phyloP scores from a whole-genome alignment of 2,797 vertebrate species.

The Fratercula arctica region DNA sequence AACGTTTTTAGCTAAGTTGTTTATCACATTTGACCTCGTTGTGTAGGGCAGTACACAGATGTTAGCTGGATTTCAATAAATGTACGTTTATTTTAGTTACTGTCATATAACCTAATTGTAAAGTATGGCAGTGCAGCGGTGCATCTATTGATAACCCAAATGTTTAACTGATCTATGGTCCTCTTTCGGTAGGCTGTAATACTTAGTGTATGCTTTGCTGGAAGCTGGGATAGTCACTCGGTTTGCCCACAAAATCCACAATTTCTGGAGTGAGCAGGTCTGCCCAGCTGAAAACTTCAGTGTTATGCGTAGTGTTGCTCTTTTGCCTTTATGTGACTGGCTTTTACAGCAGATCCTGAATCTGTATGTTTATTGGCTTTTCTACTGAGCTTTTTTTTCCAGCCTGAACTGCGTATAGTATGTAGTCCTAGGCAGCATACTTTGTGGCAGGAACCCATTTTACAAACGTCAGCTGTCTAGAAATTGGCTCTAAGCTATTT shows the following conservation, averaged over 20 bases:
- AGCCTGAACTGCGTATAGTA: background rate
- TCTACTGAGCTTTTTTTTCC: background rate
- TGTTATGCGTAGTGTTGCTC: background rate
- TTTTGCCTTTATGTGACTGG: background rate
- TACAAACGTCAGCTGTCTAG: background rate
- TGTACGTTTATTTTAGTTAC: background rate
- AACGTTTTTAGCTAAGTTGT: background rate
- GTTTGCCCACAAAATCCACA: background rate
- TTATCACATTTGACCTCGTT: background rate
- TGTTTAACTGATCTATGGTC: background rate
- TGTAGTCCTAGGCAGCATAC: background rate
- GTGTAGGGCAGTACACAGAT: background rate
- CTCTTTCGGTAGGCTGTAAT: background rate
- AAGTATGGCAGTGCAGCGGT: background rate
- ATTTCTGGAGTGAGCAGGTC: background rate
- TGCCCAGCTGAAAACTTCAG: background rate
- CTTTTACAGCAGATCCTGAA: background rate
- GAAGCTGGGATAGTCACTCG: accelerated
- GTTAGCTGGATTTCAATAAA: background rate
- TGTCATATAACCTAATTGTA: background rate
- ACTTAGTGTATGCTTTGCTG: background rate
- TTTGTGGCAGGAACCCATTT: background rate
- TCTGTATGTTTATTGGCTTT: background rate
- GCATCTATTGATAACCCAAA: background rate
- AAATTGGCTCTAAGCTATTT: background rate